A percentile compares a stretch with the other conserved stretches of the same genome.
These are phyloP conservation scores for Acleris emargana DNA, from an alignment of 2,888 invertebrate genomes.

Conservation along the genomic window DNA sequence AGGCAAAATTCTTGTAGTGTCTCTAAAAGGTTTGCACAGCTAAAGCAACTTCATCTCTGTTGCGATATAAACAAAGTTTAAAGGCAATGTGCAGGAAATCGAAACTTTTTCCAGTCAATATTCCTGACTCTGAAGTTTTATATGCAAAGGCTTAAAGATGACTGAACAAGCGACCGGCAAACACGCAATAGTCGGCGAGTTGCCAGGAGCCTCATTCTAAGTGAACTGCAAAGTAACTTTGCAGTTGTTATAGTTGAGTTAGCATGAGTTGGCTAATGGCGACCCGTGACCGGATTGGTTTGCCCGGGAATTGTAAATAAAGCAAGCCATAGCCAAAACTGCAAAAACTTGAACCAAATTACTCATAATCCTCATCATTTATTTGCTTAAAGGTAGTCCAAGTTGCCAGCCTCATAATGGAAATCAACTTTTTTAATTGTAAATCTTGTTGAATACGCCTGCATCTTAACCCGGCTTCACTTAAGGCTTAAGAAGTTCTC, in stretches of 20 bases:
- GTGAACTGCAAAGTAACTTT: conserved; percentile 17
- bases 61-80: conserved; percentile 18
- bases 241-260: conserved; percentile 30
- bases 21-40: neutral
- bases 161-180: conserved; percentile 32
- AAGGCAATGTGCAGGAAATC: conserved; percentile 22
- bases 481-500: conserved; percentile 54
- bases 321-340: neutral
- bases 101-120: conserved; percentile 31
- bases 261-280: neutral
- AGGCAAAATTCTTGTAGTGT: neutral
- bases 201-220: conserved; percentile 29
- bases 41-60: neutral
- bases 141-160: conserved; percentile 35
- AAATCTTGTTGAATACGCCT: conserved; percentile 45
- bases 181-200: conserved; percentile 33
- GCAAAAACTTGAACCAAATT: neutral
- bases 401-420: too few species aligned
- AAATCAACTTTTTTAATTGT: conserved; percentile 9
- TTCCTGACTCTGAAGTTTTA: conserved; percentile 22
- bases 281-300: conserved; percentile 4
- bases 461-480: conserved; percentile 43
- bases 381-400: too few species aligned
- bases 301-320: neutral
- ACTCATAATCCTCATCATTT: too few species aligned